Conservation (phyloP, 37 sponge, comb jelly and placozoan genomes). For the Spongilla lacustris region DNA sequence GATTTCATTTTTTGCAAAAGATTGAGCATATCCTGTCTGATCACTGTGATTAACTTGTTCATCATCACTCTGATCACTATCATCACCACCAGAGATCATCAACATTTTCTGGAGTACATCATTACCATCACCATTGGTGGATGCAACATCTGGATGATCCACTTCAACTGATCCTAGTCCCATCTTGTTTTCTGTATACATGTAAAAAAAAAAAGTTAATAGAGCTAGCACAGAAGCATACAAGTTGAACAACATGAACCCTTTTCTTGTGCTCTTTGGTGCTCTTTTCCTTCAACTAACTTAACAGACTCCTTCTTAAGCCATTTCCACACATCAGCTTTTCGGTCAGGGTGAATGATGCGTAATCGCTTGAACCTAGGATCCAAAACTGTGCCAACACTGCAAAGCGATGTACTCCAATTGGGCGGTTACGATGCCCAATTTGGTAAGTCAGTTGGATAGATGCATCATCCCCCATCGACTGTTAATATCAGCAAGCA, state of each 20-base stretch:
- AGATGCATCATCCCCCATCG: neutral
- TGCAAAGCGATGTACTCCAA: neutral
- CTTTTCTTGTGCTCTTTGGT: neutral
- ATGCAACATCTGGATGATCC: neutral
- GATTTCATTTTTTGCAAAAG: neutral
- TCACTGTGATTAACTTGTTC: slow-evolving; percentile 1
- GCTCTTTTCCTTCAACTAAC: neutral
- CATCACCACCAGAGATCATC: neutral
- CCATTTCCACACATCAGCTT: slow-evolving; percentile 1
- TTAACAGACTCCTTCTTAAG: neutral
- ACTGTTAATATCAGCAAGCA: neutral
- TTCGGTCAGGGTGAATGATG: neutral
- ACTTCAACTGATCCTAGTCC: neutral
- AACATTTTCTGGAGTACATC: slow-evolving; percentile 1
- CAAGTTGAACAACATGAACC: slow-evolving; percentile 1
- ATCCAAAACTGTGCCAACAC: neutral
- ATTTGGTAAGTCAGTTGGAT: slow-evolving; percentile 1
- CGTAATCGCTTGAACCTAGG: neutral
- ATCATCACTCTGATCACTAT: slow-evolving; percentile 1
- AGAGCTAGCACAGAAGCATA: neutral
- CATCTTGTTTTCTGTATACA: neutral
- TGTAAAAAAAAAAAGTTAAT: neutral
- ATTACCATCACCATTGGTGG: neutral
- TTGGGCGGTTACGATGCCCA: neutral
- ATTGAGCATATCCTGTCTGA: slow-evolving; percentile 1